Evolutionary conservation across 2,797 vertebrate species (phyloP).

Genomic region (Neosalanx taihuensis): DNA sequence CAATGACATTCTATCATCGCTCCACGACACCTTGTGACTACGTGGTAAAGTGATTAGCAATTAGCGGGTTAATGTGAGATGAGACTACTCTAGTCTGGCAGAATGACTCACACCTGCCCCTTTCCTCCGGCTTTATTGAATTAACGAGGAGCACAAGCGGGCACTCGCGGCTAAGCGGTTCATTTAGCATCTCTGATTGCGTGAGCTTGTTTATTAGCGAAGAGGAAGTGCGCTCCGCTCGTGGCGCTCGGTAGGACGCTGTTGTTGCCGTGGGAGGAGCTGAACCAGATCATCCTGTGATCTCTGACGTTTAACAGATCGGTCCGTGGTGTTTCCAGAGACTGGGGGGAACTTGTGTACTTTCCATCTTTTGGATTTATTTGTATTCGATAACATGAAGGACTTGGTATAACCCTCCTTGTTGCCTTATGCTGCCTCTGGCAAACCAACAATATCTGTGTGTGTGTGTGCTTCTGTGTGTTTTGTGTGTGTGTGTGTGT

Average conservation of each 20-base stretch:
- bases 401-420: neutral
- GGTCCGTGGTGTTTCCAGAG: too few species aligned
- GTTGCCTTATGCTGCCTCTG: neutral
- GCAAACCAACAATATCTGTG: neutral
- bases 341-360: neutral
- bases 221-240: neutral
- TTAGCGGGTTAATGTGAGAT: slow-evolving; percentile 4
- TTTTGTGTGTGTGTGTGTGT: too few species aligned
- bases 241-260: neutral
- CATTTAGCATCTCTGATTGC: neutral
- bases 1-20: neutral
- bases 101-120: neutral
- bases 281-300: slow-evolving; percentile 29
- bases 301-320: neutral
- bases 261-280: neutral
- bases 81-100: neutral
- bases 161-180: neutral
- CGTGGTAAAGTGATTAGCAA: neutral
- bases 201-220: neutral
- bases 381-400: neutral
- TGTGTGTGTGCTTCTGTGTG: too few species aligned
- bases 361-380: neutral
- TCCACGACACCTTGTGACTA: neutral
- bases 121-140: neutral
- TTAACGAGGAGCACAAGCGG: neutral